phyloP scores from a whole-genome alignment of 1,140 invertebrate species.

The Neocloeon triangulifer region DNA sequence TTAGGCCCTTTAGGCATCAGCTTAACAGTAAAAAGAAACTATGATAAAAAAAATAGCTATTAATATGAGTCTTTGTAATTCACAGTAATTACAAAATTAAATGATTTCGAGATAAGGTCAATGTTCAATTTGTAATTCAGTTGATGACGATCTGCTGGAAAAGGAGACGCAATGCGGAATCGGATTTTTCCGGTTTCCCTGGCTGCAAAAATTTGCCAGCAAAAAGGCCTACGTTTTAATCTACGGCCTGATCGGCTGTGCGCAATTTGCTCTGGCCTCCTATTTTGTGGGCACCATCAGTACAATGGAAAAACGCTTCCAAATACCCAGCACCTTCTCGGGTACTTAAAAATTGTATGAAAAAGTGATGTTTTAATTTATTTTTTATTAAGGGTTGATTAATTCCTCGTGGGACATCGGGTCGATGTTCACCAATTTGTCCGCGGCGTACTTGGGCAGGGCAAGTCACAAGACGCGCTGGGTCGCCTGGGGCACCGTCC shows the following conservation, averaged over 20 bases:
- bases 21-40: no score
- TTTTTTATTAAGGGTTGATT: constrained; percentile 6
- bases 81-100: no score
- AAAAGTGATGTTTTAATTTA: no score
- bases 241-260: constrained; percentile 5
- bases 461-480: constrained; percentile 7
- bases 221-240: constrained; percentile 5
- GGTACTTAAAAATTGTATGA: no score
- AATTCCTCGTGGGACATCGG: constrained; percentile 3
- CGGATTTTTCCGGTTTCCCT: constrained; percentile 13
- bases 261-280: constrained; percentile 3
- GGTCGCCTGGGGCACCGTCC: constrained; percentile 5
- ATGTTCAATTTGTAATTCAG: no score
- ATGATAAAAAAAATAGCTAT: no score
- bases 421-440: constrained; percentile 2
- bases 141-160: no score
- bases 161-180: constrained; percentile 11
- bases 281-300: constrained; percentile 4
- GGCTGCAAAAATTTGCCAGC: constrained; percentile 10
- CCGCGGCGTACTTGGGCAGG: constrained; percentile 6
- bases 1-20: no score
- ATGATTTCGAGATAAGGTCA: no score
- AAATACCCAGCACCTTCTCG: constrained; percentile 5
- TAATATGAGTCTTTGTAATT: no score
- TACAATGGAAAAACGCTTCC: constrained; percentile 6